phyloP scores from a whole-genome alignment of 2,888 invertebrate species.

The Agonum fuliginosum region DNA sequence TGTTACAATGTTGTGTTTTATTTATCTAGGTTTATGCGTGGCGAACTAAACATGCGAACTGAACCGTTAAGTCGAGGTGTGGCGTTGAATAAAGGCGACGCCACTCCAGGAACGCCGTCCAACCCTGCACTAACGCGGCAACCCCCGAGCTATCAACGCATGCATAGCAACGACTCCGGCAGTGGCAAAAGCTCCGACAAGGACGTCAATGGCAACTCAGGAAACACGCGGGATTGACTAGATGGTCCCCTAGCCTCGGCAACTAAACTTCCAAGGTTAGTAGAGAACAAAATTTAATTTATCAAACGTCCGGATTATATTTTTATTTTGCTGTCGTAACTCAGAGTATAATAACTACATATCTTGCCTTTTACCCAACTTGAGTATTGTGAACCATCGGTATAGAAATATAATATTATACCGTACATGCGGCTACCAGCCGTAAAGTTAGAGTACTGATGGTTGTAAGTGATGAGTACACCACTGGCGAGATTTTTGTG shows the following conservation, averaged over 20 bases:
- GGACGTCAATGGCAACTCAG: constrained; percentile 76
- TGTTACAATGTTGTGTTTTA: constrained; percentile 7
- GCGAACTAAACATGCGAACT: constrained; percentile 80
- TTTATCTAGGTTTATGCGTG: constrained; percentile 89
- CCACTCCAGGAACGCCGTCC: constrained; percentile 83
- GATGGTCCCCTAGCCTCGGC: constrained; percentile 81
- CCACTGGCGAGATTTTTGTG: no score
- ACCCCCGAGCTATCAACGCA: constrained; percentile 87
- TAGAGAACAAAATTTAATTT: background rate
- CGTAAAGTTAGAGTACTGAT: no score
- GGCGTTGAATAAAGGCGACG: constrained; percentile 77
- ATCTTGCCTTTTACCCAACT: no score
- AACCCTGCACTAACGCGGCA: constrained; percentile 80
- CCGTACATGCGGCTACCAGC: no score
- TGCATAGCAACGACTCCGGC: constrained; percentile 89
- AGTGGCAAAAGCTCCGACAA: constrained; percentile 82
- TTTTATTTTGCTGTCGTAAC: background rate
- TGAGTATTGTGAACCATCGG: no score
- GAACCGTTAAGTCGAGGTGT: constrained; percentile 67
- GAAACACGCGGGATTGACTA: constrained; percentile 85
- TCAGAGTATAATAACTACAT: no score
- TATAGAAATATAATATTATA: no score
- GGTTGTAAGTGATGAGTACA: no score
- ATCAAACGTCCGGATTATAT: background rate
- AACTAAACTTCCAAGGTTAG: constrained; percentile 70